Percentiles rank a stretch among this genome's conserved stretches.
phyloP scores from a whole-genome alignment of 2,888 invertebrate genomes.

The Gastracanthus pulcherrimus region DNA sequence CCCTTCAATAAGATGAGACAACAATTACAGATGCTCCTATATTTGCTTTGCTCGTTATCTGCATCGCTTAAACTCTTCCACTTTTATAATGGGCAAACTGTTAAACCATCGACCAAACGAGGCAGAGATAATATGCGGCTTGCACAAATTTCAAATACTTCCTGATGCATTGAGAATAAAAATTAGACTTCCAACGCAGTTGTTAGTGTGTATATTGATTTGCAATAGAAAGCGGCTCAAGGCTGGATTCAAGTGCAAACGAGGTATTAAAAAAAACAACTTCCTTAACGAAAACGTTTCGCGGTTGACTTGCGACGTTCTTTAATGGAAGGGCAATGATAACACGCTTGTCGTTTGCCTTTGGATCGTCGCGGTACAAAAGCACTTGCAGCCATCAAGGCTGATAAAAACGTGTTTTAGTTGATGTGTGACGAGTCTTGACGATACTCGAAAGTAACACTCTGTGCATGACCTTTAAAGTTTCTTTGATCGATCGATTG shows the following conservation, averaged over 20 bases:
- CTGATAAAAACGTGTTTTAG: slow-evolving; percentile 10
- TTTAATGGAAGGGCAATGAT: slow-evolving; percentile 6
- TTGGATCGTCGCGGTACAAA: neutral
- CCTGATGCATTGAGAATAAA: neutral
- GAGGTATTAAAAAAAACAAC: neutral
- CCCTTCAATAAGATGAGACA: slow-evolving; percentile 25
- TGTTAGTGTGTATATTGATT: neutral
- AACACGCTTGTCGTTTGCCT: neutral
- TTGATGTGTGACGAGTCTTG: neutral
- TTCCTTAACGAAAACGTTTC: neutral
- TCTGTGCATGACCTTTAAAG: slow-evolving; percentile 16
- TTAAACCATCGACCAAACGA: neutral
- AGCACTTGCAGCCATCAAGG: slow-evolving; percentile 10
- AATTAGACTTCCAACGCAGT: neutral
- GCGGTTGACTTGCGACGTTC: neutral
- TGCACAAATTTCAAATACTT: neutral
- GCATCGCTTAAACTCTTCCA: slow-evolving; percentile 1
- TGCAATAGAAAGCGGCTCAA: slow-evolving; percentile 36
- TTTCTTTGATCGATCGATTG: slow-evolving; percentile 35
- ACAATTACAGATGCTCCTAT: neutral
- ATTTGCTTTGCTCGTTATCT: slow-evolving; percentile 13
- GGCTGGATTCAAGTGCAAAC: slow-evolving; percentile 5
- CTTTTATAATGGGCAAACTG: neutral
- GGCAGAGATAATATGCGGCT: neutral
- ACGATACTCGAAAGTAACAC: slow-evolving; percentile 5